Percentiles rank a stretch among this genome's conserved stretches.
Conservation (phyloP, 2,113 vertebrate species). For the Dasyurus viverrinus region DNA sequence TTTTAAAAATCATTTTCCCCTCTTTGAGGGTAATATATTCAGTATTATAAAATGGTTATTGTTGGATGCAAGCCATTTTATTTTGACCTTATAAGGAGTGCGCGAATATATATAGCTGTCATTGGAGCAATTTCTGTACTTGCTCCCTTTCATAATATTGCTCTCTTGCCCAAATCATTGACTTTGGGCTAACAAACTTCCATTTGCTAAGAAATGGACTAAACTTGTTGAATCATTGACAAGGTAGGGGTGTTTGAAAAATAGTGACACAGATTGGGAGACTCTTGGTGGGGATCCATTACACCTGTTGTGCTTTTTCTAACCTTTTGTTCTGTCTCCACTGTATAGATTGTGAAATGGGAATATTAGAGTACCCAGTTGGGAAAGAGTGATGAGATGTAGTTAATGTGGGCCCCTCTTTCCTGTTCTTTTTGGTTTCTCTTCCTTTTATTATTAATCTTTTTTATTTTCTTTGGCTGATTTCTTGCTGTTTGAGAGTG, state of each 20-base stretch:
- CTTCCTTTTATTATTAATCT: background rate
- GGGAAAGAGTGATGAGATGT: background rate
- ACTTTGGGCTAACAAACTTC: background rate
- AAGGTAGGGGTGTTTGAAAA: background rate
- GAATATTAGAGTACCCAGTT: background rate
- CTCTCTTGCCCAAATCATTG: background rate
- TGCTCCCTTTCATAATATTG: background rate
- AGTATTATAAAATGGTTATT: background rate
- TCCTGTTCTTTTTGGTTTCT: background rate
- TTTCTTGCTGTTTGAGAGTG: background rate
- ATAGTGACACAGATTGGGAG: background rate
- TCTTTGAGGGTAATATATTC: background rate
- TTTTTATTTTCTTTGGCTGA: background rate
- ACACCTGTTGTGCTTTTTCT: background rate
- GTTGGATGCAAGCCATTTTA: background rate
- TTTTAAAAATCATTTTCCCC: background rate
- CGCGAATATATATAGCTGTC: background rate
- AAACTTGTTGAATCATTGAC: background rate
- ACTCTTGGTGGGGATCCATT: too few relatives aligned
- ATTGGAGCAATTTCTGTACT: background rate
- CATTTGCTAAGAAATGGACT: background rate
- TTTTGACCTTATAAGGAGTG: background rate
- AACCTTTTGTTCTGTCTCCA: background rate
- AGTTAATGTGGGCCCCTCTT: background rate
- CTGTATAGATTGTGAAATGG: too few relatives aligned